Base-by-base conservation (phyloP, 2,888 invertebrate genomes). In the Meteorus cinctellus region DNA sequence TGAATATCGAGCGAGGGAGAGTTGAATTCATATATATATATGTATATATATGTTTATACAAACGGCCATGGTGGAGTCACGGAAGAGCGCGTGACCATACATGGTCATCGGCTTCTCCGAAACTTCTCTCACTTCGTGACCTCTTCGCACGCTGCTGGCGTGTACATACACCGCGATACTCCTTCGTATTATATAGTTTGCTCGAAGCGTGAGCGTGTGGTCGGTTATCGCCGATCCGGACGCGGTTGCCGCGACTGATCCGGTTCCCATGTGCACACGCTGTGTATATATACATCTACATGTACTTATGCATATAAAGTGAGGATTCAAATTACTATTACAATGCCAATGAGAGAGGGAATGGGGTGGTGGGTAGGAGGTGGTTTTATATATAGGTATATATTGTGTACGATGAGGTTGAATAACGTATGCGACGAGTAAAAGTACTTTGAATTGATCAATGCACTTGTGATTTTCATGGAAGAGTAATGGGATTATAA, bases 291-390 rank as follows among this genome's bases (percentile, higher is more conserved):
- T 41, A 41, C 41, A 12, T 41, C 12, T 41, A 12, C 12, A 12
- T 55, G 19, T 55, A 19, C 19, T 4, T 55, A 19, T 55, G n/a
- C 55, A 19, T 19, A 19, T 55, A 55, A 6, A 55, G n/a, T 80
- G 76, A 82, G 55, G n/a, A 55, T 81, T 77, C 79, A 85, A 85
- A 87, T 87, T 85, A 85, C 85, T 80, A 85, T 84, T 81, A 83
- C 86, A 86, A 86, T 84, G 83, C 81, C 55, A 55, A 55, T 55
- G 55, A 55, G n/a, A 6, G 55, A 55, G 55, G n/a, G 19, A 55
- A 41, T 41, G 5, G 19, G 48, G 19, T 3, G 4, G n/a, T 41
- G n/a, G 19, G 48, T 3, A 4, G 4, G n/a, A 55, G 0, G 2
- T 3, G 16, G 24, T 24, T 24, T n/a, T 55, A 1, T 19, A 55